Evolutionary conservation across 1,140 invertebrate genomes (phyloP).

Genomic region (Drosophila ficusphila): DNA sequence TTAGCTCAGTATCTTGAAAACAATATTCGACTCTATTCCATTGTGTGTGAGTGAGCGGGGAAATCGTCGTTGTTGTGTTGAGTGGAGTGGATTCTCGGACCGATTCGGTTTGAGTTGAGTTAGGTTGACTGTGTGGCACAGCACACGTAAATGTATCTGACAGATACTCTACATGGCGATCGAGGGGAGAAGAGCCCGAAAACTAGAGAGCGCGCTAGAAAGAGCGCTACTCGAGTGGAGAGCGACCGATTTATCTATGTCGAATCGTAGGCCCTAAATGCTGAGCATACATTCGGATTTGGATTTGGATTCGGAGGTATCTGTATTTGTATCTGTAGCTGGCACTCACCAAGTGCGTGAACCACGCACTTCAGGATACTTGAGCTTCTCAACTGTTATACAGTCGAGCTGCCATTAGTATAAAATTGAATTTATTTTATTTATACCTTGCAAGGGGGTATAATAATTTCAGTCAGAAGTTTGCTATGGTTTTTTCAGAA

Average conservation of each 20-base stretch:
- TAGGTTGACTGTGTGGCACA: neutral
- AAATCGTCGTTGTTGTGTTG: constrained; percentile 57
- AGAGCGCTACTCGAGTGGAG: neutral
- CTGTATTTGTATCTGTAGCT: neutral
- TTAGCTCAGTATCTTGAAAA: constrained; percentile 67
- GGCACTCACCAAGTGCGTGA: constrained; percentile 3
- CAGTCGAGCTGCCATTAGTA: neutral
- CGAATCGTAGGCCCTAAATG: constrained; percentile 2
- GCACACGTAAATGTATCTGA: constrained; percentile 62
- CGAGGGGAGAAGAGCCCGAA: constrained; percentile 7
- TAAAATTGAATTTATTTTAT: too few relatives aligned
- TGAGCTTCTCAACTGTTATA: constrained; percentile 23
- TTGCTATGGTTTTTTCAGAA: too few relatives aligned
- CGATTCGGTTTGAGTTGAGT: constrained; percentile 16
- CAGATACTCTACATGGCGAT: constrained; percentile 68
- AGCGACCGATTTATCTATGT: constrained; percentile 34
- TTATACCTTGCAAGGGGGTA: too few relatives aligned
- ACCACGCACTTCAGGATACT: constrained; percentile 24
- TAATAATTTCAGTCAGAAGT: too few relatives aligned
- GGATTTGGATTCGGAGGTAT: neutral
- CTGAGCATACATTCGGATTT: constrained; percentile 4
- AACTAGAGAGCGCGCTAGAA: constrained; percentile 1
- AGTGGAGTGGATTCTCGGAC: constrained; percentile 18
- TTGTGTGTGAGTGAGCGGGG: constrained; percentile 41
- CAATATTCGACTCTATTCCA: constrained; percentile 13